phyloP scores from a whole-genome alignment of 2,888 invertebrate genomes.

The Deroplatys truncata region DNA sequence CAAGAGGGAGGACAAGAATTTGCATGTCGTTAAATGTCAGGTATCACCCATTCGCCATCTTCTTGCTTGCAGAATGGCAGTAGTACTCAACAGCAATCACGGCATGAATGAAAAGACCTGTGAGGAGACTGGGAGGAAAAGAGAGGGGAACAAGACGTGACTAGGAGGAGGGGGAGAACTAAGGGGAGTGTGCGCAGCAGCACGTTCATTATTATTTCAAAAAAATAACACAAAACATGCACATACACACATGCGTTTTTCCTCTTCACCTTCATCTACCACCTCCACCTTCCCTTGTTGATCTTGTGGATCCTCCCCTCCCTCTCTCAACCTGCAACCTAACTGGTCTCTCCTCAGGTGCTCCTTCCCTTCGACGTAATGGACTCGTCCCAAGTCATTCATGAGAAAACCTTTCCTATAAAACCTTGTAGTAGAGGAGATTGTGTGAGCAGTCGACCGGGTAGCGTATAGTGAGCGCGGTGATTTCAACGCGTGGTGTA shows the following conservation, averaged over 20 bases:
- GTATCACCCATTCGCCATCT: background rate
- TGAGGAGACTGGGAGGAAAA: conserved; percentile 29
- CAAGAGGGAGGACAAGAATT: background rate
- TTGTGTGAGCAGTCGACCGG: conserved; percentile 23
- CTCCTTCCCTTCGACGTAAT: conserved; percentile 15
- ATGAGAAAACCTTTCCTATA: conserved; percentile 32
- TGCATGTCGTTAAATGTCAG: background rate
- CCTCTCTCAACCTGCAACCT: conserved; percentile 3
- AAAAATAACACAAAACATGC: background rate
- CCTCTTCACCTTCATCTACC: background rate
- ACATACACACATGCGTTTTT: background rate
- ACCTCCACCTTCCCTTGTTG: background rate
- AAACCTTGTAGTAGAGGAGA: conserved; percentile 30
- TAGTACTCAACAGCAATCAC: background rate
- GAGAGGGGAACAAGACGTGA: conserved; percentile 31
- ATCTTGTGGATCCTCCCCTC: background rate
- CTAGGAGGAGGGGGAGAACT: conserved; percentile 33
- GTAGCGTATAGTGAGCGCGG: conserved; percentile 18
- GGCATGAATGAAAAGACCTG: background rate
- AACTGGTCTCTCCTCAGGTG: conserved; percentile 6
- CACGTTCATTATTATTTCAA: background rate
- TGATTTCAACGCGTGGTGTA: background rate
- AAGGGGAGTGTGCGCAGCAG: conserved; percentile 23
- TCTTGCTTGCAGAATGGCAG: background rate
- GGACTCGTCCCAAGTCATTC: conserved; percentile 32